Evolutionary conservation across 2,797 vertebrate genomes (phyloP), one percentile per base, ranked within the genome.

Genomic region (Pipistrellus pygmaeus): DNA sequence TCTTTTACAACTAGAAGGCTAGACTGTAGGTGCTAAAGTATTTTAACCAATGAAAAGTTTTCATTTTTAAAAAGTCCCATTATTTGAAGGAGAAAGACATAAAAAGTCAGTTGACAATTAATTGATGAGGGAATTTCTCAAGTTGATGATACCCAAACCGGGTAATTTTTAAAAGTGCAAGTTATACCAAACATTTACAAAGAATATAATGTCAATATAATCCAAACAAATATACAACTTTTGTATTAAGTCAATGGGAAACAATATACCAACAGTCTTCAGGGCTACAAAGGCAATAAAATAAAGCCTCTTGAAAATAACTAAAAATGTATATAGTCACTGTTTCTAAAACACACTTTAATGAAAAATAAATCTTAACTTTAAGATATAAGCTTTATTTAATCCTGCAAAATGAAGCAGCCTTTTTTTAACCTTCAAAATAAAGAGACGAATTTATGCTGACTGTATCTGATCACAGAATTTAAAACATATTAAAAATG

Each of bases 161-260:
- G 96, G 92, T 95, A 72, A 68, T 87, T 96, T 90, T 91, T 3
- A 97, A 98, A 98, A 98, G 98, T 98, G 98, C 98, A 98, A 94
- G 93, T 98, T 97, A 98, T 93, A 97, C 97, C 90, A 96, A 94
- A 97, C 96, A 98, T 97, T 98, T 98, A 98, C 95, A 98, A 98
- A 98, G 88, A 97, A 97, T 85, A 98, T 89, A 96, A 82, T 69
- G 97, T 97, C 98, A 98, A 95, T 97, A 98, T 81, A 97, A 96
- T 77, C 92, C 95, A 98, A 98, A 98, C 98, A 98, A 98, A 98
- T 98, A 98, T 68, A 96, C 95, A 97, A 97, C 96, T 97, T 98
- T 97, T 97, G 91, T 96, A 95, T 94, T 97, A 95, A 93, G 94
- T 98, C 95, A 96, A 55, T 96, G 96, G 97, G 86, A 96, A 97